phyloP scores from a whole-genome alignment of 2,888 invertebrate genomes.

The Odontocerum albicorne region DNA sequence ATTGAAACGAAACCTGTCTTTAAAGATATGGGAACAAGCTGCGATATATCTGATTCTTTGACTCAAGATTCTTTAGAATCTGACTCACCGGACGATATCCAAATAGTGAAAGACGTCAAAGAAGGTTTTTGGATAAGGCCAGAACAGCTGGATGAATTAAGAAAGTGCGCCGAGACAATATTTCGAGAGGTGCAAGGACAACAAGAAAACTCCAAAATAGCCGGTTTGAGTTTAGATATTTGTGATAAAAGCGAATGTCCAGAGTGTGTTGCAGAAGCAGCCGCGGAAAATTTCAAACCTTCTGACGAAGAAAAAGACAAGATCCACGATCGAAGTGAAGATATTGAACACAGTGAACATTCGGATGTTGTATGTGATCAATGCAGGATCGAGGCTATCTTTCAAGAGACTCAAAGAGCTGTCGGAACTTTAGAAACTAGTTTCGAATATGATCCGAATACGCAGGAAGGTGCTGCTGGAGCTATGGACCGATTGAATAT shows the following conservation, averaged over 20 bases:
- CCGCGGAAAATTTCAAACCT: neutral
- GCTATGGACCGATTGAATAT: constrained; percentile 48
- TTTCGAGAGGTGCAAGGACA: constrained; percentile 32
- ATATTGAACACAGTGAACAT: neutral
- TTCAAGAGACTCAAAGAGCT: constrained; percentile 18
- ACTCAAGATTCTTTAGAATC: constrained; percentile 22
- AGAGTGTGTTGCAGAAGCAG: neutral
- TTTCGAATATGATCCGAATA: constrained; percentile 25
- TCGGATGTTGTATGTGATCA: constrained; percentile 12
- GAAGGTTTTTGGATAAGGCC: constrained; percentile 32
- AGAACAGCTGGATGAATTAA: constrained; percentile 41
- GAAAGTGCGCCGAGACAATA: constrained; percentile 34
- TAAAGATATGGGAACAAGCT: constrained; percentile 35
- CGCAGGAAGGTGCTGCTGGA: constrained; percentile 9
- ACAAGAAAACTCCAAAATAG: constrained; percentile 17
- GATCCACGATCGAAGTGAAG: neutral
- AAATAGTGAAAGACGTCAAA: constrained; percentile 6
- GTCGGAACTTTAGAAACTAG: constrained; percentile 30
- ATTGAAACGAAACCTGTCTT: constrained; percentile 12
- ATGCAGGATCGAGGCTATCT: constrained; percentile 26
- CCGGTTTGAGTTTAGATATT: constrained; percentile 8
- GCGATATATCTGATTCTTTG: constrained; percentile 29
- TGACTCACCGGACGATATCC: constrained; percentile 13
- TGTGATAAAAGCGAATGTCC: constrained; percentile 8
- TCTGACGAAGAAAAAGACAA: neutral